Percentiles rank a stretch among this genome's conserved stretches.
Conservation (phyloP, 2,888 invertebrate species). For the Bursaphelenchus okinawaensis region DNA sequence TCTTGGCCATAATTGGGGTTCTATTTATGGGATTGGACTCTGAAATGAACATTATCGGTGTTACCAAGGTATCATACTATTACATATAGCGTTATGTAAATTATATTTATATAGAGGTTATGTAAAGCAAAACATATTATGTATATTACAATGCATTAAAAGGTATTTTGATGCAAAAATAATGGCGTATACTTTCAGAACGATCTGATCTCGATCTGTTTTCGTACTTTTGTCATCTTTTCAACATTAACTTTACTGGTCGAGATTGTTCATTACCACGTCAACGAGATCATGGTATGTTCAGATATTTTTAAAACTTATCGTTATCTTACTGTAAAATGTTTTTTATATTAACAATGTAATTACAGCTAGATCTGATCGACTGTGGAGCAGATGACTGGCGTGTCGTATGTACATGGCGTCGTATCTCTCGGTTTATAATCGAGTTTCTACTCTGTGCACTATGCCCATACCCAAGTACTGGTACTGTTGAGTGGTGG, state of each 20-base stretch:
- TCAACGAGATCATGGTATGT: constrained; percentile 52
- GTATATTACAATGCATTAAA: too few species aligned
- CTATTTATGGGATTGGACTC: constrained; percentile 52
- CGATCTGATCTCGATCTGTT: constrained; percentile 34
- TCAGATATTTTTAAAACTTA: background rate
- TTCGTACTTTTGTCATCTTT: constrained; percentile 39
- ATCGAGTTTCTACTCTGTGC: constrained; percentile 91
- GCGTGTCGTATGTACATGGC: constrained; percentile 99
- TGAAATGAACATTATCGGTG: constrained; percentile 40
- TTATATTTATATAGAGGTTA: too few species aligned
- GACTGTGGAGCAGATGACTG: constrained; percentile 99
- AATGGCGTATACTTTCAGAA: constrained; percentile 28
- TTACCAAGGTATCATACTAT: too few species aligned
- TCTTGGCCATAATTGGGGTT: constrained; percentile 42
- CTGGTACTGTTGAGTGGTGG: constrained; percentile 34
- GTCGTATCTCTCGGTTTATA: constrained; percentile 69
- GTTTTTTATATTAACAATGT: constrained; percentile 1
- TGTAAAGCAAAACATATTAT: too few species aligned
- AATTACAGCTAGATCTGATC: constrained; percentile 89
- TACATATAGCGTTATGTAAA: too few species aligned
- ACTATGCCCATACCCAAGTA: constrained; percentile 64
- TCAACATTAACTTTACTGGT: constrained; percentile 45
- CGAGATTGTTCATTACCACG: constrained; percentile 50
- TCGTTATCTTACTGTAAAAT: background rate
- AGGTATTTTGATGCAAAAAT: too few species aligned